Evolutionary conservation across 1,140 invertebrate species (phyloP).

Genomic region (Drosophila eugracilis): DNA sequence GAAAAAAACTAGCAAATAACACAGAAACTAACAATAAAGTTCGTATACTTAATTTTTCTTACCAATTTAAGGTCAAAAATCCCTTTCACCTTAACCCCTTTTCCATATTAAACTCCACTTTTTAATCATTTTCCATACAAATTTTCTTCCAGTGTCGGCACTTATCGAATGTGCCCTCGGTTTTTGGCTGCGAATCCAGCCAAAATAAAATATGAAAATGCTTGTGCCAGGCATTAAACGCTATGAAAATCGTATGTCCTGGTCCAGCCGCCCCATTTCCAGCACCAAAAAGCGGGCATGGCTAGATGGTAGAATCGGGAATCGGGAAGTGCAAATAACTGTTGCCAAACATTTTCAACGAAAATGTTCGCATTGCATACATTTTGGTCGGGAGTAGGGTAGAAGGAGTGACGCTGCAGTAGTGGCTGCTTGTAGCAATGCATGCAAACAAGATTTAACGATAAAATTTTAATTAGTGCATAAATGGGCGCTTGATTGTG

Average conservation of each 20-base stretch:
- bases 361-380: slow-evolving; percentile 75
- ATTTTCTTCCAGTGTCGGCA: slow-evolving; percentile 18
- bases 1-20: too few species aligned
- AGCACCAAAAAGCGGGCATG: slow-evolving; percentile 5
- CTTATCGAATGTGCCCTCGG: slow-evolving; percentile 47
- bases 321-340: slow-evolving; percentile 77
- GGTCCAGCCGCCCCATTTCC: slow-evolving; percentile 26
- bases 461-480: slow-evolving; percentile 84
- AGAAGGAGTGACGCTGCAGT: slow-evolving; percentile 3
- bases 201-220: slow-evolving; percentile 78
- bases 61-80: too few species aligned
- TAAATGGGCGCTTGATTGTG: slow-evolving; percentile 82
- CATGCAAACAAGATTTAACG: slow-evolving; percentile 83
- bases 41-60: too few species aligned
- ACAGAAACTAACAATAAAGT: too few species aligned
- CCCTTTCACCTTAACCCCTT: too few species aligned
- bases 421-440: slow-evolving; percentile 70
- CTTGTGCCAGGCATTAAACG: slow-evolving; percentile 43
- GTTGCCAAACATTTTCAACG: slow-evolving; percentile 78
- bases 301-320: slow-evolving; percentile 20
- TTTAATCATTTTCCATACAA: slow-evolving; percentile 10
- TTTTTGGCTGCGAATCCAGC: slow-evolving; percentile 51
- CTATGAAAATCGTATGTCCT: slow-evolving; percentile 36
- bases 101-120: too few species aligned
- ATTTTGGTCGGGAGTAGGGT: slow-evolving; percentile 22